Evolutionary conservation across 2,888 invertebrate genomes (phyloP).

Genomic region (Lasioglossum oenotherae): DNA sequence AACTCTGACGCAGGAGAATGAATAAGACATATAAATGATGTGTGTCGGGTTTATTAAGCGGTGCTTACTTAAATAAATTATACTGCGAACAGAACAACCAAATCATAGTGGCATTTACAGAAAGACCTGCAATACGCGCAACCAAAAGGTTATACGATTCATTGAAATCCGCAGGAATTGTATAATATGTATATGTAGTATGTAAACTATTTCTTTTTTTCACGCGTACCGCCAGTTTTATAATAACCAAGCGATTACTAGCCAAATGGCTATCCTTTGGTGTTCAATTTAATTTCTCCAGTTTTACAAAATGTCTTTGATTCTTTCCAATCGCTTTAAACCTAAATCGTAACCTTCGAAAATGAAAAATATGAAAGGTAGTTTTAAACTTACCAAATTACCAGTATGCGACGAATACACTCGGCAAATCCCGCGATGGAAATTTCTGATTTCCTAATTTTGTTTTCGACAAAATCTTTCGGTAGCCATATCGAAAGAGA

Average conservation of each 20-base stretch:
- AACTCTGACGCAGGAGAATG: conserved; percentile 32
- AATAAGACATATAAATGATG: conserved; percentile 44
- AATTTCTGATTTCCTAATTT: conserved; percentile 28
- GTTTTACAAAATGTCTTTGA: conserved; percentile 10
- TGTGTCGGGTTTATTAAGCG: conserved; percentile 55
- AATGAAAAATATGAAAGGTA: not conserved
- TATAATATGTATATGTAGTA: conserved; percentile 21
- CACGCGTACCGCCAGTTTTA: not conserved
- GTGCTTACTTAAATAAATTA: conserved; percentile 55
- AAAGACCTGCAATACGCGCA: conserved; percentile 40
- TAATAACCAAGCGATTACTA: conserved; percentile 30
- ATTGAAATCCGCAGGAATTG: conserved; percentile 19
- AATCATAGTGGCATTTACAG: conserved; percentile 34
- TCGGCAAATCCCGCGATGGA: not conserved
- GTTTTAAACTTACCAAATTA: conserved; percentile 57
- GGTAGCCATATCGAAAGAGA: conserved; percentile 50
- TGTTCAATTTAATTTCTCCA: conserved; percentile 37
- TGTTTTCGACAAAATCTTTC: conserved; percentile 32
- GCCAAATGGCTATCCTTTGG: conserved; percentile 44
- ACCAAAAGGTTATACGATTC: conserved; percentile 49
- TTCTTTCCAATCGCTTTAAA: not conserved
- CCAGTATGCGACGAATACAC: conserved; percentile 23
- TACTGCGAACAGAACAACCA: conserved; percentile 41
- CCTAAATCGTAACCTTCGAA: conserved; percentile 28
- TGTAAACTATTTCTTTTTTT: not conserved